These are phyloP conservation scores for Micronisus gabar DNA, from an alignment of 2,113 vertebrate species.

Conservation along the genomic window DNA sequence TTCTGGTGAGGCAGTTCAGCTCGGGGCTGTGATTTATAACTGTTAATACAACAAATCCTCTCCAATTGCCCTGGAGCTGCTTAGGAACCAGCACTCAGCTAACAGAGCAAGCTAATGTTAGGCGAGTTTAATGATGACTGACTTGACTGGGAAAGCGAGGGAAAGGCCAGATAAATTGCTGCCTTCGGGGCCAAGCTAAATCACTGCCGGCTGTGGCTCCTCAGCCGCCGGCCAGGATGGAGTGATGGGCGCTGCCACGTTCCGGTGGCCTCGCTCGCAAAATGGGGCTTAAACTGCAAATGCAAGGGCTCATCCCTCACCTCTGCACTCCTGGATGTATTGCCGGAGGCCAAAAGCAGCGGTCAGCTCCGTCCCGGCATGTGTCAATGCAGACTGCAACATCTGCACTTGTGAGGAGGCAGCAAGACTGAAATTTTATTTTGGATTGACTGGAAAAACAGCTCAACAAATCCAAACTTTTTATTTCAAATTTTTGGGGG, in stretches of 20 bases:
- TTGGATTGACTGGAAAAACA: background rate
- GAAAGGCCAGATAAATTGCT: background rate
- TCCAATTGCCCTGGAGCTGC: background rate
- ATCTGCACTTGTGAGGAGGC: background rate
- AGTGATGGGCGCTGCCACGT: background rate
- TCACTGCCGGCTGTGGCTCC: background rate
- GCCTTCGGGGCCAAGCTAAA: background rate
- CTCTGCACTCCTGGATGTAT: accelerated
- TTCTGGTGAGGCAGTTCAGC: background rate
- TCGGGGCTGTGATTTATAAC: background rate
- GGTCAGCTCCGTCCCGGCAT: background rate
- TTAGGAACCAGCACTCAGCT: background rate
- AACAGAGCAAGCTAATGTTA: background rate
- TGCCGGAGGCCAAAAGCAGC: accelerated
- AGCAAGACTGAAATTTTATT: background rate
- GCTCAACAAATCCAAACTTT: background rate
- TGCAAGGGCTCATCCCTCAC: background rate
- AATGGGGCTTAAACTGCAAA: background rate
- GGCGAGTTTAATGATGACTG: background rate
- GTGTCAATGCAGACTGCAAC: background rate
- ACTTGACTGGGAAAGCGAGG: background rate
- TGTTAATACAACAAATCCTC: background rate
- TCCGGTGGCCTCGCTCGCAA: accelerated
- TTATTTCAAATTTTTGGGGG: background rate
- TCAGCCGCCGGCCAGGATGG: background rate